Evolutionary conservation across 1,140 invertebrate species (phyloP).

Genomic region (Drosophila bifasciata): DNA sequence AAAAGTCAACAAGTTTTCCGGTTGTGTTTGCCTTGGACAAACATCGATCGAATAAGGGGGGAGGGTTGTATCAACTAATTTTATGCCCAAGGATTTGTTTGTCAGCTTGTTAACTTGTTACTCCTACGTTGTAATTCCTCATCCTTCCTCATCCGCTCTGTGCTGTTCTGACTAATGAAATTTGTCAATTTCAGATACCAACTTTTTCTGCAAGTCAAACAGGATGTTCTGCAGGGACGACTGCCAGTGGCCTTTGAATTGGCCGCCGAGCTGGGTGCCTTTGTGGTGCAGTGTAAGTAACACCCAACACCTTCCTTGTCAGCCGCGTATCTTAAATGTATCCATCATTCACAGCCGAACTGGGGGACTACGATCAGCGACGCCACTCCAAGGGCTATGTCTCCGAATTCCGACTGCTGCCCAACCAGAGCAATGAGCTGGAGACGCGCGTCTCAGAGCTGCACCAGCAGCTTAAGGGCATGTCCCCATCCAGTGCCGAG

Average conservation of each 20-base stretch:
- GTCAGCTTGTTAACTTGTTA: constrained; percentile 60
- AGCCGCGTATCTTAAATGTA: no score
- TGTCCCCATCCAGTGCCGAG: constrained; percentile 89
- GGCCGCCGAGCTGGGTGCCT: constrained; percentile 96
- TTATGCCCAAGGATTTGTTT: constrained; percentile 67
- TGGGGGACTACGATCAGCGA: constrained; percentile 97
- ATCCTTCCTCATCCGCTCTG: background rate
- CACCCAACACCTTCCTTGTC: no score
- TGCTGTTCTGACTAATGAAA: constrained; percentile 52
- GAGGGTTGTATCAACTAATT: constrained; percentile 55
- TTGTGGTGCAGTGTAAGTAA: constrained; percentile 98
- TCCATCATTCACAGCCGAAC: constrained; percentile 91
- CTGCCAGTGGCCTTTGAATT: constrained; percentile 94
- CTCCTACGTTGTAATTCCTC: constrained; percentile 8
- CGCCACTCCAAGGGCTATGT: constrained; percentile 96
- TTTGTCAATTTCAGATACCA: constrained; percentile 91
- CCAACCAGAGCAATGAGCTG: constrained; percentile 96
- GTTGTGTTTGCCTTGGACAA: constrained; percentile 58
- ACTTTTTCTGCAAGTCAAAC: constrained; percentile 97
- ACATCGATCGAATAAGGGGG: constrained; percentile 39
- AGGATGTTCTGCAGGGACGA: constrained; percentile 96
- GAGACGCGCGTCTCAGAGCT: constrained; percentile 95
- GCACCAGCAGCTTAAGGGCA: constrained; percentile 89
- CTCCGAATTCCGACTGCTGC: constrained; percentile 97
- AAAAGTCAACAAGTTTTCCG: constrained; percentile 54